These are phyloP conservation scores for Athalia circularis DNA, from an alignment of 2,888 invertebrate species.

Conservation along the genomic window DNA sequence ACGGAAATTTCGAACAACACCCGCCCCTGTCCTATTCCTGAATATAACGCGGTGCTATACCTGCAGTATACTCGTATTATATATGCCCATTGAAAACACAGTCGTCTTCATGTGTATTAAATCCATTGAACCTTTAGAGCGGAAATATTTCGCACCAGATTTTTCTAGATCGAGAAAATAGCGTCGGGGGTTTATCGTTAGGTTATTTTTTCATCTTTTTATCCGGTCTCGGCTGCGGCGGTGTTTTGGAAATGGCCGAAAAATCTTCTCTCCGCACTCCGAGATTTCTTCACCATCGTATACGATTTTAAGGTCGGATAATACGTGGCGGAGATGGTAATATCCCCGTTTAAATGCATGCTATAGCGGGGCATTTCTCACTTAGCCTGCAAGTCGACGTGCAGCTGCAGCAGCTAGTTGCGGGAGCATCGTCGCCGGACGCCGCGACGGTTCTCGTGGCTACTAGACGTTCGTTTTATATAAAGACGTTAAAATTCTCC, in stretches of 20 bases:
- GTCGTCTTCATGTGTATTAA: too few species aligned
- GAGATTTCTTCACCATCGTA: conserved; percentile 21
- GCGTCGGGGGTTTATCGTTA: too few species aligned
- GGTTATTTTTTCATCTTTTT: neutral
- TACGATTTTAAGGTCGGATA: conserved; percentile 47
- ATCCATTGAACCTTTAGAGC: too few species aligned
- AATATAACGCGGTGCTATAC: too few species aligned
- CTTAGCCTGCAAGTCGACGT: conserved; percentile 8
- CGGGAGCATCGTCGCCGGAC: neutral
- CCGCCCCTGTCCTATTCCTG: too few species aligned
- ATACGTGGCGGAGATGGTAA: conserved; percentile 53
- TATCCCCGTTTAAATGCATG: conserved; percentile 71
- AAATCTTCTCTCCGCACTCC: neutral
- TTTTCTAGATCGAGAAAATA: too few species aligned
- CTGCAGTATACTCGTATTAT: too few species aligned
- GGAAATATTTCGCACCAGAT: too few species aligned
- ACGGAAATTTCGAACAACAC: neutral
- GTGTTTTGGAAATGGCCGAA: neutral
- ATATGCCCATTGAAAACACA: too few species aligned
- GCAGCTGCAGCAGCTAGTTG: neutral
- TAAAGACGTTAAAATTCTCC: conserved; percentile 50
- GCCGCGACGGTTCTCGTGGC: neutral
- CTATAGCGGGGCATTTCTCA: conserved; percentile 54
- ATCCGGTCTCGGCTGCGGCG: neutral
- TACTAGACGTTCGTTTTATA: conserved; percentile 40